Evolutionary conservation across 1,140 invertebrate genomes (phyloP), one percentile per base, ranked within the genome.

Genomic region (Drosophila parvula): DNA sequence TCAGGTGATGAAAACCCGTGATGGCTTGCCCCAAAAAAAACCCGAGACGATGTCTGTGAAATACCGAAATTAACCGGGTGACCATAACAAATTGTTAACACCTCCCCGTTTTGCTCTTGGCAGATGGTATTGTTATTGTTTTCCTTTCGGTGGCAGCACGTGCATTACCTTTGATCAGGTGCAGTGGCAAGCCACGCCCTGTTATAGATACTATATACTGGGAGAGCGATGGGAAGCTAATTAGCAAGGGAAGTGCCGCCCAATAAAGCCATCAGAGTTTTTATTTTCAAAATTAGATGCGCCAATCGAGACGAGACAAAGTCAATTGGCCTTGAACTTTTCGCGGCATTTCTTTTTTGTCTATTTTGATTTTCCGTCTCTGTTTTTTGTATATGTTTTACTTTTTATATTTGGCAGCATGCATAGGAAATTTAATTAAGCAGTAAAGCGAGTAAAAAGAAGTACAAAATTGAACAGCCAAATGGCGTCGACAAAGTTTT

Each of bases 241-340:
- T 61, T 12, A n/a, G 28, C 51, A 34, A 55, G 50, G 67, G 68
- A 36, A 48, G 51, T 71, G n/a, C 60, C 61, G 43, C 65, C 50
- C 53, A 63, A 64, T 77, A 28, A 53, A 80, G 50, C 80, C 71
- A 62, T 56, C 56, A 65, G 58, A 65, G 48, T 58, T 60, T 64
- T 71, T 65, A 43, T 50, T 69, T 61, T 55, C 38, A 18, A 70
- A 69, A 45, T 76, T 75, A 59, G 61, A 76, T 82, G 62, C 77
- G 68, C 79, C 83, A 88, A 86, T 88, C 50, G 64, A 61, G 28
- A 28, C 44, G 51, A 62, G 44, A 47, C 63, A 53, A 48, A 65
- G 50, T 82, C 57, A 73, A 86, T 82, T 86, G 83, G 83, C 82
- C 83, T 82, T 86, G 82, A 86, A 86, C 82, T 76, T 71, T 69